These are phyloP conservation scores for Gymnothorax reevesii DNA, from an alignment of 2,797 vertebrate species.

Conservation along the genomic window DNA sequence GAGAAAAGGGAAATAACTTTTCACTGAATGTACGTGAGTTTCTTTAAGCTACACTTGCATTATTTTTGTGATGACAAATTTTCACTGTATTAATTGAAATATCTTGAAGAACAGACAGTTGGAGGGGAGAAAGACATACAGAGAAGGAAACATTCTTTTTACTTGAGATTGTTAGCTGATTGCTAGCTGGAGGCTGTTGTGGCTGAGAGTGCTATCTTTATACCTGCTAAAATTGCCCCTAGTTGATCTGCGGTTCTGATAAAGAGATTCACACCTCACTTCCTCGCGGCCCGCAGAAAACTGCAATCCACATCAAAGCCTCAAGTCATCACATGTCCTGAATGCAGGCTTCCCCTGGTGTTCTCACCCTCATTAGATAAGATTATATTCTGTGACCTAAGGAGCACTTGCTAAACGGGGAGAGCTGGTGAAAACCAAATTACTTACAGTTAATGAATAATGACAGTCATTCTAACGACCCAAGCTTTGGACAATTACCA, in stretches of 20 bases:
- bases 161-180: neutral
- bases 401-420: neutral
- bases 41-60: neutral
- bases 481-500: neutral
- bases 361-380: constrained; percentile 8
- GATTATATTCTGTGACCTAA: constrained; percentile 13
- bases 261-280: neutral
- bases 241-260: neutral
- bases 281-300: neutral
- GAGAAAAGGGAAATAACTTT: too few species aligned
- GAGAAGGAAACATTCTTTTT: neutral
- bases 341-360: neutral
- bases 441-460: constrained; percentile 4
- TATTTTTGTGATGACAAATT: neutral
- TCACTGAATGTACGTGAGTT: too few species aligned
- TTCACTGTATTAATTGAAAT: neutral
- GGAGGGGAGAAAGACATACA: neutral
- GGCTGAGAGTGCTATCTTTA: neutral
- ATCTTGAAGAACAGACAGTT: neutral
- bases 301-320: neutral
- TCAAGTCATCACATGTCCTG: neutral
- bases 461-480: neutral
- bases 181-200: neutral
- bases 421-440: neutral
- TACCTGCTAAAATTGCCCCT: neutral